Evolutionary conservation across 2,797 vertebrate species (phyloP), one percentile per base, ranked within the genome.

Genomic region (Tangara arthus): DNA sequence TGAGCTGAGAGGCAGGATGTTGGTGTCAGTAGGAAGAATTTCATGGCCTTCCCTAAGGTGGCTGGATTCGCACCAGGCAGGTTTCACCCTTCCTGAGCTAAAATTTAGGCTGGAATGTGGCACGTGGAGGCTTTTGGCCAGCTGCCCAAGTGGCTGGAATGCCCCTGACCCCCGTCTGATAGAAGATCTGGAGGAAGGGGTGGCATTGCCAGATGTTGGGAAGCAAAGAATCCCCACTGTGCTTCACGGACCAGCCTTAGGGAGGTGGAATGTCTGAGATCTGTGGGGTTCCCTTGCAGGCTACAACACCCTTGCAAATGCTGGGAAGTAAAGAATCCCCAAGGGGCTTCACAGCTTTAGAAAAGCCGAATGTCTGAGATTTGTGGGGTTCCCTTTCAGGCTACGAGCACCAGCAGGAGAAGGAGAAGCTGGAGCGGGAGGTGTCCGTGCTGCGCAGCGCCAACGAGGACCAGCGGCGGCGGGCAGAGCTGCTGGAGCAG

Each of bases 381-480:
- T 1, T 14, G 35, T 8, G 34, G 14, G 8, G 11, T 12, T 90
- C 35, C 47, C 41, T 47, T 16, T 21, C 91, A 99, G 99, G 98
- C 93, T 99, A 99, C 2, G 99, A 99, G 96, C 98, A 99, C 95
- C 98, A 99, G 96, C 97, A 98, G 61, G 99, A 99, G 88, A 98
- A 98, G 3, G 99, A 99, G 88, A 98, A 97, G 57, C 97, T 99
- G 85, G 99, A 99, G 92, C 97, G 98, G 75, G 99, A 99, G 97
- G 95, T 98, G 17, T 97, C 97, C 30, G 97, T 98, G 57, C 97
- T 99, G 87, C 98, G 98, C 3, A 94, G 98, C 2, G 98, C 98
- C 26, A 98, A 98, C 0, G 99, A 99, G 94, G 99, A 99, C 92
- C 98, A 99, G 97, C 98, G 98, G 39, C 98, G 98, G 50, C 98